phyloP scores from a whole-genome alignment of 2,888 invertebrate species.

The Biston stratarius region DNA sequence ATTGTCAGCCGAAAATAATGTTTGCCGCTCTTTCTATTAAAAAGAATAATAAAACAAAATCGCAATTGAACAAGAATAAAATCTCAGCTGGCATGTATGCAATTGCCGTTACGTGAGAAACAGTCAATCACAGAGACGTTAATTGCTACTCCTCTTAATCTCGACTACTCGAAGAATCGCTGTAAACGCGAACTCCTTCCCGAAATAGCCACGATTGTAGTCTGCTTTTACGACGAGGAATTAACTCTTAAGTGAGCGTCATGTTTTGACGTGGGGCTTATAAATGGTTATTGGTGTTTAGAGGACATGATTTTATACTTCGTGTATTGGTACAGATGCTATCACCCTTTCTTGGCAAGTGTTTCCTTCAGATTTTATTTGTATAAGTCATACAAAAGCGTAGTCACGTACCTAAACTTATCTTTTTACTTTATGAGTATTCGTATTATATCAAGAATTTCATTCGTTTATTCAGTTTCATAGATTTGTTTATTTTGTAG shows the following conservation, averaged over 20 bases:
- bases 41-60: constrained; percentile 14
- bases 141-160: constrained; percentile 74
- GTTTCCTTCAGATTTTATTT: not conserved
- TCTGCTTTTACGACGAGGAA: constrained; percentile 66
- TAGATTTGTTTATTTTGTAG: too few species aligned
- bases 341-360: constrained; percentile 8
- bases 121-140: constrained; percentile 77
- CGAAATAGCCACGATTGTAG: constrained; percentile 75
- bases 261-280: constrained; percentile 78
- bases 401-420: too few species aligned
- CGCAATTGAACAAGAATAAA: constrained; percentile 29
- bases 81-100: constrained; percentile 19
- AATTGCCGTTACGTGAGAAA: constrained; percentile 52
- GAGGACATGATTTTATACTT: constrained; percentile 62
- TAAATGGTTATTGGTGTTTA: constrained; percentile 71
- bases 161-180: constrained; percentile 69
- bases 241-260: constrained; percentile 60
- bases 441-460: too few species aligned
- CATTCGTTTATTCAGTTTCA: too few species aligned
- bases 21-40: too few species aligned
- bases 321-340: constrained; percentile 29
- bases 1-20: too few species aligned
- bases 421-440: too few species aligned
- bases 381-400: not conserved
- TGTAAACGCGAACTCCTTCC: constrained; percentile 59